Evolutionary conservation across 1,140 invertebrate species (phyloP).

Genomic region (Venturia canescens): DNA sequence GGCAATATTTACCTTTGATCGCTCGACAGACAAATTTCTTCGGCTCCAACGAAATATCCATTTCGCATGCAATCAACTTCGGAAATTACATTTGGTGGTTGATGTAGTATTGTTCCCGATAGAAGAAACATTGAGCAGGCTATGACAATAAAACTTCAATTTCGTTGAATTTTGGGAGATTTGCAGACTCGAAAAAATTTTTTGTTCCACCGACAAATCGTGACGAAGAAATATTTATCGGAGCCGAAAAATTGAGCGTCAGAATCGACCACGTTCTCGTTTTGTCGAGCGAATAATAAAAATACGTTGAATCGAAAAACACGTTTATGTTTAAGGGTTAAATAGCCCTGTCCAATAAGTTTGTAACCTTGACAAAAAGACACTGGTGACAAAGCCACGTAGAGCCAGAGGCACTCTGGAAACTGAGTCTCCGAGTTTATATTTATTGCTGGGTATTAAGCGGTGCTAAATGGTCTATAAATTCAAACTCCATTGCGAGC

Average conservation of each 20-base stretch:
- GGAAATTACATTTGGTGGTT: background rate
- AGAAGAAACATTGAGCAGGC: too few relatives aligned
- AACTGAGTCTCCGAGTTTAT: conserved; percentile 33
- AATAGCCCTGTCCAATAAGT: background rate
- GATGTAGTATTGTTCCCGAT: too few relatives aligned
- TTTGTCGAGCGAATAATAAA: too few relatives aligned
- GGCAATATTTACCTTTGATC: background rate
- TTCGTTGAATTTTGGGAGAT: too few relatives aligned
- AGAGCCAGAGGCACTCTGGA: conserved; percentile 33
- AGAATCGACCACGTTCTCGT: too few relatives aligned
- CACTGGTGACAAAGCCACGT: background rate
- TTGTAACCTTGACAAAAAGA: conserved; percentile 42
- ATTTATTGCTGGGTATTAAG: conserved; percentile 50
- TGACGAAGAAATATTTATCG: too few relatives aligned
- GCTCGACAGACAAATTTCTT: background rate
- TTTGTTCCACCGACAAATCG: too few relatives aligned
- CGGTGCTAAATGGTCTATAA: conserved; percentile 55
- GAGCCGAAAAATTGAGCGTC: too few relatives aligned
- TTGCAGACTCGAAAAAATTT: too few relatives aligned
- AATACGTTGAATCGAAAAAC: background rate
- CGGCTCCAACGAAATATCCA: background rate
- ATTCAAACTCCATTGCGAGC: conserved; percentile 51
- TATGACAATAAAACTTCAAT: too few relatives aligned
- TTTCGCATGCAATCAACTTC: background rate
- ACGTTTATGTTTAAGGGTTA: background rate